A percentile compares a stretch with the other conserved stretches of the same genome.
phyloP scores from a whole-genome alignment of 1,140 invertebrate species.

The Caerostris extrusa region DNA sequence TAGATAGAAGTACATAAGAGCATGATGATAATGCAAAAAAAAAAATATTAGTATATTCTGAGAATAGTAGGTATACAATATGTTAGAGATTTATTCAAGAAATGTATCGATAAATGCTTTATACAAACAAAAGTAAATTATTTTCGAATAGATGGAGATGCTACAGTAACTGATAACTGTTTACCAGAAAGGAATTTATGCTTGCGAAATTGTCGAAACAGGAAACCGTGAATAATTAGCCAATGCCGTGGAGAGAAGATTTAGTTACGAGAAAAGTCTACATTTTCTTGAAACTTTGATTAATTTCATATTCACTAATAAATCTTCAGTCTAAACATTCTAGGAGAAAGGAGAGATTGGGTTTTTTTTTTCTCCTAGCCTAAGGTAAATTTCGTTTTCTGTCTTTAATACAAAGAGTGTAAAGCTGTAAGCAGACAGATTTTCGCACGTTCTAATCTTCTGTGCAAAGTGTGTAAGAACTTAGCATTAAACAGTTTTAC shows the following conservation, averaged over 20 bases:
- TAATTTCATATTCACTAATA: neutral
- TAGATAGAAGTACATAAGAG: too few species aligned
- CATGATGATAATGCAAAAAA: too few species aligned
- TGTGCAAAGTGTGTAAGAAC: neutral
- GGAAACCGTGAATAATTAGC: neutral
- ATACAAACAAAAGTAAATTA: too few species aligned
- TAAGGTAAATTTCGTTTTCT: neutral
- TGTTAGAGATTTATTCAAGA: too few species aligned
- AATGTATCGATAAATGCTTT: too few species aligned
- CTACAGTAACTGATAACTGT: too few species aligned
- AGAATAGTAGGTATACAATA: too few species aligned
- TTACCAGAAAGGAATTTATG: too few species aligned
- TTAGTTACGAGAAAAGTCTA: neutral
- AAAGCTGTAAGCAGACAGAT: neutral
- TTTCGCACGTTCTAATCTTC: neutral
- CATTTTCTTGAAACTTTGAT: neutral
- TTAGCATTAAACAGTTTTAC: neutral
- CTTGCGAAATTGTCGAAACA: too few species aligned
- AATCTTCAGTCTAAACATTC: constrained; percentile 1
- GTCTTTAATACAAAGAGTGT: neutral
- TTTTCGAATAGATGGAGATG: too few species aligned
- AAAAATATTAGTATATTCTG: too few species aligned
- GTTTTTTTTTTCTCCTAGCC: neutral
- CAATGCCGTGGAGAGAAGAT: neutral
- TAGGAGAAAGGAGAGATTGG: neutral